Base-by-base conservation (phyloP, 2,113 vertebrate species). In the Limnothrissa miodon region DNA sequence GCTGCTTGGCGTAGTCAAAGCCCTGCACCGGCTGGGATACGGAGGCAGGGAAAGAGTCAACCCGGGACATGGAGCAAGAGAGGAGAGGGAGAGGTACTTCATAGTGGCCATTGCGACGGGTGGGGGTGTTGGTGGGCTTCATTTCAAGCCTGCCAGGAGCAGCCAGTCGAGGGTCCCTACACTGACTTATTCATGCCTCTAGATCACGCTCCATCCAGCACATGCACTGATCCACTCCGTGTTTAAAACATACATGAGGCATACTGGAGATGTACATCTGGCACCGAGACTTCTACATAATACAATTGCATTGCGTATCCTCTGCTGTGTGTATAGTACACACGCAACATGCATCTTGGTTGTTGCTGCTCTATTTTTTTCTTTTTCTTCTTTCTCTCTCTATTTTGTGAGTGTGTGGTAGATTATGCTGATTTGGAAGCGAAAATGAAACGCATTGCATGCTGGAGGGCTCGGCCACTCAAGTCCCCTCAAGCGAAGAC, bases 1-100 rank as follows among this genome's bases (percentile, higher is more conserved):
- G 98, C 86, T 99, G 96, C 92, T 99, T 99, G 90, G 98, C 98
- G 17, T 99, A 99, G 90, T 99, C 98, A 84, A 99, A 99, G 45
- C 98, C 98, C 94, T 99, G 97, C 33, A 99, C 98, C 6, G 98
- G 98, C 98, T 99, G 92, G 15, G 78, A 81, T 85, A 39, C 46
- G n/a, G 0, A 39, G 29, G 3, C 10, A 79, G 59, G 45, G 5
- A 10, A 66, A 25, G 62, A 66, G 80, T 39, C 46, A 81, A 10
- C 23, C 39, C 0, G 25, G 39, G 29, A 66, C 25, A 17, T 23
- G 5, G 36, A 23, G 25, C 15, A 10, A 29, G 45, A 78, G 9
- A 74, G 19, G 21, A n/a, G 45, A 4, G 44, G 21, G n/a, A 66
- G n/a, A n/a, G n/a, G n/a, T n/a, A n/a, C n/a, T n/a, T n/a, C n/a